A percentile compares a stretch with the other conserved stretches of the same genome.
Conservation (phyloP, 2,888 invertebrate genomes). For the Erebia palarica region DNA sequence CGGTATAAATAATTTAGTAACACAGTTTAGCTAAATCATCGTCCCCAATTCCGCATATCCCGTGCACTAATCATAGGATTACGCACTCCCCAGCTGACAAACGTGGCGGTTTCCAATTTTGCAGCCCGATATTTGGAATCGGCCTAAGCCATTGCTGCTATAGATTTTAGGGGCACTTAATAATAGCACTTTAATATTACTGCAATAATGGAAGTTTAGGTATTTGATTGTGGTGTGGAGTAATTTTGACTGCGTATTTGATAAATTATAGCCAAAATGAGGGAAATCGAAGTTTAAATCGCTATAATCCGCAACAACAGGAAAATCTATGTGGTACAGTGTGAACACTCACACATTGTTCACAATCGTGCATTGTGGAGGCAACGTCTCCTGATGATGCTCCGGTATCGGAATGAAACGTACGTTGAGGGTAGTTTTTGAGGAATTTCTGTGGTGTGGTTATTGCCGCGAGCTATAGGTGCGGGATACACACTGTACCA, state of each 20-base stretch:
- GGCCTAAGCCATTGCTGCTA: not conserved
- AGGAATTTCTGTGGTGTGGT: too few species aligned
- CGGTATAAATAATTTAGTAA: slow-evolving; percentile 13
- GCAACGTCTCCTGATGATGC: too few species aligned
- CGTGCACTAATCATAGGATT: slow-evolving; percentile 38
- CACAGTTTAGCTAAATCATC: slow-evolving; percentile 24
- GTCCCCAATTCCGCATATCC: slow-evolving; percentile 27
- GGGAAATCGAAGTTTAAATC: too few species aligned
- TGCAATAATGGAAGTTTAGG: not conserved
- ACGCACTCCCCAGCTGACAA: slow-evolving; percentile 33
- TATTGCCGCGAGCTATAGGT: too few species aligned
- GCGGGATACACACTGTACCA: too few species aligned
- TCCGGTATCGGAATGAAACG: too few species aligned
- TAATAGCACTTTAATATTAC: slow-evolving; percentile 3
- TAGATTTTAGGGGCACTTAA: slow-evolving; percentile 17
- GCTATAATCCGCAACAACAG: too few species aligned
- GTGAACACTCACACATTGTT: too few species aligned
- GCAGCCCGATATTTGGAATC: slow-evolving; percentile 18
- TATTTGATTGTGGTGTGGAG: not conserved
- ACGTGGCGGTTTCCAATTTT: slow-evolving; percentile 36
- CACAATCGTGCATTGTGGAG: too few species aligned
- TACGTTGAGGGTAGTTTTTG: too few species aligned
- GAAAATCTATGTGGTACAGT: too few species aligned
- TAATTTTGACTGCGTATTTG: not conserved
- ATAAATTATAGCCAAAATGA: too few species aligned